Percentiles rank a stretch among this genome's conserved stretches.
These are phyloP conservation scores for Phataginus tricuspis DNA, from an alignment of 2,797 vertebrate species.

Conservation along the genomic window DNA sequence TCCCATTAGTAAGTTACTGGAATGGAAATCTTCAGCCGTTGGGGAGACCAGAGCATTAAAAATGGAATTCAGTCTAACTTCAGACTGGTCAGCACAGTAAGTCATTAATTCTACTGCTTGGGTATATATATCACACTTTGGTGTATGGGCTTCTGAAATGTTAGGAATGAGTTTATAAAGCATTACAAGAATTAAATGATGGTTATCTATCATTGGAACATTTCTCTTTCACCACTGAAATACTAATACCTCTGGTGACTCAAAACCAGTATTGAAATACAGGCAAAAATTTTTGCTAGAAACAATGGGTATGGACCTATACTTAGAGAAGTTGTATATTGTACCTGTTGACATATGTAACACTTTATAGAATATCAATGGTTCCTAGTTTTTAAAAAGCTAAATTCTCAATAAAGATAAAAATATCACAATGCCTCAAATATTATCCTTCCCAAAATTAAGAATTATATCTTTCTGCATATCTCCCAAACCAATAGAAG, in stretches of 20 bases:
- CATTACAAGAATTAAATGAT: neutral
- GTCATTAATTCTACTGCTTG: slow-evolving; percentile 58
- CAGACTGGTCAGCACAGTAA: slow-evolving; percentile 41
- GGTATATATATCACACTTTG: slow-evolving; percentile 26
- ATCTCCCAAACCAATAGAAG: neutral
- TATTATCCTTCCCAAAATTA: neutral
- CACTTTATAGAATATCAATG: neutral
- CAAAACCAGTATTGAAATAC: slow-evolving; percentile 11
- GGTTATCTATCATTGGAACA: slow-evolving; percentile 13
- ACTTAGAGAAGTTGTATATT: neutral
- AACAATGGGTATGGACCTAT: neutral
- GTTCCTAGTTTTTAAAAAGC: slow-evolving; percentile 25
- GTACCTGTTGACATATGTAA: neutral
- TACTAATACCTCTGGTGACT: neutral
- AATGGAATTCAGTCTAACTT: slow-evolving; percentile 63
- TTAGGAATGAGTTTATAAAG: slow-evolving; percentile 17
- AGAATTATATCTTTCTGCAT: neutral
- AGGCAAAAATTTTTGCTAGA: neutral
- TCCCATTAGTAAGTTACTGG: slow-evolving; percentile 74
- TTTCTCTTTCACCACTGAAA: neutral
- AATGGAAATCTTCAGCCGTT: slow-evolving; percentile 83
- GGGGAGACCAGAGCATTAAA: slow-evolving; percentile 70
- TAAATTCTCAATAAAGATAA: neutral
- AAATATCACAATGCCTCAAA: neutral
- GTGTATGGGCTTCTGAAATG: slow-evolving; percentile 42